These are phyloP conservation scores for Puma concolor DNA, from an alignment of 2,113 vertebrate genomes.

Conservation along the genomic window DNA sequence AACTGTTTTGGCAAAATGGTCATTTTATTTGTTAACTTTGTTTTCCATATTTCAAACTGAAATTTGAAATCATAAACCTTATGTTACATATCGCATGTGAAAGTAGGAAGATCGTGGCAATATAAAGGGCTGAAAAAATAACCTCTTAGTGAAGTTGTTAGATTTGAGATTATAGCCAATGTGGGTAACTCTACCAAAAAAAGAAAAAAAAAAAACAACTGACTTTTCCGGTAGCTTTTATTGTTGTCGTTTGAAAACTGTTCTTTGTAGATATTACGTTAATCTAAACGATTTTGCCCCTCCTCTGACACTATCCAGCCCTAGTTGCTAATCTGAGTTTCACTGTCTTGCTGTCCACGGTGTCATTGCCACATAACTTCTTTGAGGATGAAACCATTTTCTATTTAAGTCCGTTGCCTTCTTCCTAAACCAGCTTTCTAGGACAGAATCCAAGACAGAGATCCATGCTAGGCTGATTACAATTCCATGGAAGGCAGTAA, in stretches of 20 bases:
- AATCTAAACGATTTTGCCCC: not conserved
- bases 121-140: not conserved
- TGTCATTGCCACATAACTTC: not conserved
- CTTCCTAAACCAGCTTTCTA: not conserved
- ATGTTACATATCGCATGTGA: not conserved
- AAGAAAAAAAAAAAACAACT: not conserved
- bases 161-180: not conserved
- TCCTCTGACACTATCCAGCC: not conserved
- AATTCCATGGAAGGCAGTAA: not conserved
- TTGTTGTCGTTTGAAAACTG: not conserved
- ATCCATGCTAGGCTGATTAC: not conserved
- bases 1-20: not conserved
- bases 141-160: not conserved
- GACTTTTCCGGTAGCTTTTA: not conserved
- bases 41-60: slow-evolving; percentile 40
- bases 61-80: slow-evolving; percentile 36
- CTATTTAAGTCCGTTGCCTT: not conserved
- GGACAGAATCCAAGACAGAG: not conserved
- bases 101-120: not conserved
- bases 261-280: not conserved
- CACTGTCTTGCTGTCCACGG: not conserved
- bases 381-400: not conserved
- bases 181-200: not conserved
- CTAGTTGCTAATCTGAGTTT: not conserved
- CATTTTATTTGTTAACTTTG: slow-evolving; percentile 14